Evolutionary conservation across 2,888 invertebrate species (phyloP), one percentile per base, ranked within the genome.

Genomic region (Apodemia duryi): DNA sequence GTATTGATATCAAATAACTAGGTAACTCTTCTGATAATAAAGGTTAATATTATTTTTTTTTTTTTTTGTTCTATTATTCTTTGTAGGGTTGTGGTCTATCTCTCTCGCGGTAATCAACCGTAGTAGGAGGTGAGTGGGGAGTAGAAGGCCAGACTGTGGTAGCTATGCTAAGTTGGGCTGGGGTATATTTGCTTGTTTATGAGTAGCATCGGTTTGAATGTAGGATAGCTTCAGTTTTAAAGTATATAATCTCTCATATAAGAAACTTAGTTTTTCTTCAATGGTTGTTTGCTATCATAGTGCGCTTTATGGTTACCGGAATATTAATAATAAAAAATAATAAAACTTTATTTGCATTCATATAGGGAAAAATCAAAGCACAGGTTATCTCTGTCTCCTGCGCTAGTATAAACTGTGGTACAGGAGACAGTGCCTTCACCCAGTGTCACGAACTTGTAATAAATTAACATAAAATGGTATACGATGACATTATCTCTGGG

Each of bases 31-130:
- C 6, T 38, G 38, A 0, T 38, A 1, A 6, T 3, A 32, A 32
- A 4, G 4, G 32, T 21, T 21, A 21, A 21, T 21, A 21, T 21
- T 21, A 35, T 35, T 35, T 35, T 35, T 35, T 35, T 35, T 35
- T 3, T 35, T 4, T 35, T 35, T 35, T 35, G 4, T 2, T 0
- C 35, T 7, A 46, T 46, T 46, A 46, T 11, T 46, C 46, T 46
- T 9, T 11, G 13, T 71, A 57, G 71, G 68, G 67, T 70, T 72
- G 38, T 70, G 70, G 71, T 72, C 71, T 61, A 64, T 54, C 67
- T 72, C 69, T 70, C 69, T 70, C 73, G 64, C 73, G 70, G 71
- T 71, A 71, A 72, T 72, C 71, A 46, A 67, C 69, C 69, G 69
- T 70, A 54, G 29, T 70, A 71, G 71, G 71, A 69, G 70, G 66